Conservation (phyloP, 1,140 invertebrate species). For the Mycetomoellerius zeteki region DNA sequence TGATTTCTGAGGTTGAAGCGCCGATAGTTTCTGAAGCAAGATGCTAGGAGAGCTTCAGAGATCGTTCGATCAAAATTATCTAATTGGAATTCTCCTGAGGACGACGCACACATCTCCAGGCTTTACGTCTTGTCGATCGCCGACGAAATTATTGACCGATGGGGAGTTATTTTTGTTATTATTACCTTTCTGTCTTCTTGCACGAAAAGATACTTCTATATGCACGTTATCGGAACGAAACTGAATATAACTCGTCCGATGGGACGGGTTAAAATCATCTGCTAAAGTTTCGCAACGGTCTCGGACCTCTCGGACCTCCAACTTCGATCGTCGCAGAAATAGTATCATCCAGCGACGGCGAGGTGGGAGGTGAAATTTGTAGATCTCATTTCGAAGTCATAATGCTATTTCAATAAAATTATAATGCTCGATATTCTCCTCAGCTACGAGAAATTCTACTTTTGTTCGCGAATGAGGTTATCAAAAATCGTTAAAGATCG, state of each 20-base stretch:
- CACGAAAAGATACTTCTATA: conserved; percentile 10
- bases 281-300: conserved; percentile 16
- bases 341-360: neutral
- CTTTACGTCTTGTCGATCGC: neutral
- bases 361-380: neutral
- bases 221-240: conserved; percentile 25
- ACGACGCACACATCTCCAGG: neutral
- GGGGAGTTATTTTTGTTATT: conserved; percentile 40
- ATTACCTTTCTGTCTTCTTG: neutral
- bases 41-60: neutral
- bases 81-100: conserved; percentile 47
- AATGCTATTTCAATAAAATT: neutral
- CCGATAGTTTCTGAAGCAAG: conserved; percentile 31
- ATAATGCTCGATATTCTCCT: neutral
- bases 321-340: conserved; percentile 34
- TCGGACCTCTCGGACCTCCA: neutral
- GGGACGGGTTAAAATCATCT: conserved; percentile 18
- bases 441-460: neutral
- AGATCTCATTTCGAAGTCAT: neutral
- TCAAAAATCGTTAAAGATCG: conserved; percentile 38
- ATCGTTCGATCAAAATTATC: conserved; percentile 7
- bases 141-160: conserved; percentile 42
- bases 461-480: conserved; percentile 32
- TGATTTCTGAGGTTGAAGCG: conserved; percentile 35
- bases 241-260: conserved; percentile 35